Conservation (phyloP, 2,888 invertebrate genomes). For the Drosophila tripunctata region DNA sequence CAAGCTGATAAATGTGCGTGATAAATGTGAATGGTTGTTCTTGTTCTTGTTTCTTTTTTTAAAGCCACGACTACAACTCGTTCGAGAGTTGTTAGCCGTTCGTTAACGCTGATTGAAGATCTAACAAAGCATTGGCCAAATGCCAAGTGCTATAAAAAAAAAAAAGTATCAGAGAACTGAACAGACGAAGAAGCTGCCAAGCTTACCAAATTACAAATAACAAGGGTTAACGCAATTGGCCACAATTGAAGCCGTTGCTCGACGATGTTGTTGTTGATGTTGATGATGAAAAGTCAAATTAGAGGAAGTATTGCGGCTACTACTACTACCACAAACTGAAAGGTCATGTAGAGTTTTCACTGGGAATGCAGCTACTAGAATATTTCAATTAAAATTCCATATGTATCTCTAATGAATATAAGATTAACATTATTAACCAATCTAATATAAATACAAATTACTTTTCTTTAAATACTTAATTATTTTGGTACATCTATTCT, state of each 20-base stretch:
- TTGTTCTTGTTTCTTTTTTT: conserved; percentile 13
- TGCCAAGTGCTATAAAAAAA: conserved; percentile 46
- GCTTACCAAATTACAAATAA: conserved; percentile 11
- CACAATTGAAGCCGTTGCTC: background rate
- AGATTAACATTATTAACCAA: no score
- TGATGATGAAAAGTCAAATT: background rate
- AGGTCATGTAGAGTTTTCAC: no score
- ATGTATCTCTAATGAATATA: no score
- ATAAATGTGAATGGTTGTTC: conserved; percentile 64
- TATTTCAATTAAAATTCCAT: no score
- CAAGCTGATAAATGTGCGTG: conserved; percentile 75
- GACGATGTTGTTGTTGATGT: no score
- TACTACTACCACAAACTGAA: no score
- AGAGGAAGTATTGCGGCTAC: background rate
- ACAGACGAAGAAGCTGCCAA: no score
- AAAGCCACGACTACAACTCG: background rate
- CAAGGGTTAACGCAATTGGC: conserved; percentile 6
- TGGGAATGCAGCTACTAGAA: no score
- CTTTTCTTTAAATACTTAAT: no score
- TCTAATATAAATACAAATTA: no score
- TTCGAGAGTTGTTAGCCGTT: conserved; percentile 29
- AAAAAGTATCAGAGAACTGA: no score
- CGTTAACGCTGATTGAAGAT: conserved; percentile 65
- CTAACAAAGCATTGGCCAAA: conserved; percentile 52
- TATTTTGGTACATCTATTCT: no score